Conservation (phyloP, 2,113 vertebrate species). For the Panurus biarmicus region DNA sequence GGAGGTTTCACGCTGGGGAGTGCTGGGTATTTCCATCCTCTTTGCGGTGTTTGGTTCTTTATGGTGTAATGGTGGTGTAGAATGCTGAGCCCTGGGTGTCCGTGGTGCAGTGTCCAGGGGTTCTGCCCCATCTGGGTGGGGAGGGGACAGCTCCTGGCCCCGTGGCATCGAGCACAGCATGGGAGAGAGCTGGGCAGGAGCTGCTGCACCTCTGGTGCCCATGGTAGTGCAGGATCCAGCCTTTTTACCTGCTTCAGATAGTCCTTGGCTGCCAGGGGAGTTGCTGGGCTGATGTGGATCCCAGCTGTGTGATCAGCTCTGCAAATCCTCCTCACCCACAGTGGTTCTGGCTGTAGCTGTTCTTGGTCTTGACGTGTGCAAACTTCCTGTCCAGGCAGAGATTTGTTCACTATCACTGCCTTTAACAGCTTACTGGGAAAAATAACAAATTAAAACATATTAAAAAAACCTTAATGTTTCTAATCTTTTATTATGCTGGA, state of each 20-base stretch:
- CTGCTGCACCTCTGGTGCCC: not conserved
- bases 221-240: fast-evolving
- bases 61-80: fast-evolving
- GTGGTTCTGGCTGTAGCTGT: not conserved
- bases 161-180: fast-evolving
- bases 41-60: not conserved
- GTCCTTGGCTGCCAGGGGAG: not conserved
- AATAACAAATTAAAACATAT: not conserved
- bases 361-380: fast-evolving
- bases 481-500: not conserved
- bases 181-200: not conserved
- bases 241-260: not conserved
- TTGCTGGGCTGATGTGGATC: not conserved
- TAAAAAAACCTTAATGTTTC: not conserved
- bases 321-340: not conserved
- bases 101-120: fast-evolving
- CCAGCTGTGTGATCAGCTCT: not conserved
- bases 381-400: not conserved
- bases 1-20: not conserved
- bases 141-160: not conserved
- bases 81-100: not conserved
- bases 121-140: not conserved
- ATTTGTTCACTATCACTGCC: not conserved
- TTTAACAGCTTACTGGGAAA: slow-evolving; percentile 2
- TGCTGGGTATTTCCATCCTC: not conserved